A percentile compares a stretch with the other conserved stretches of the same genome.
Evolutionary conservation across 2,113 vertebrate genomes (phyloP).

Genomic region (Parus major): DNA sequence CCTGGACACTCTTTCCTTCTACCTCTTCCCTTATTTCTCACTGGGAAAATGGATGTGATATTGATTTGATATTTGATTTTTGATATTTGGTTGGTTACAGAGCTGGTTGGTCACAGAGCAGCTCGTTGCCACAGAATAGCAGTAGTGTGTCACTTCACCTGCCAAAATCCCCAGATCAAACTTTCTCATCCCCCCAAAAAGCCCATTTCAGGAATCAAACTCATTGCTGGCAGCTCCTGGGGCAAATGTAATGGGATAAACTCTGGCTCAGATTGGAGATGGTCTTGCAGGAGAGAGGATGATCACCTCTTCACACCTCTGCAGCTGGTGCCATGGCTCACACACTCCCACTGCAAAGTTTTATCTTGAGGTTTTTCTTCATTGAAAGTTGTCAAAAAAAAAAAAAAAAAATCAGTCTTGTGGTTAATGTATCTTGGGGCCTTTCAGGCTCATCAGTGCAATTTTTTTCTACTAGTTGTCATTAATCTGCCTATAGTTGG

Average conservation of each 20-base stretch:
- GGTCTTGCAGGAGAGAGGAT: neutral
- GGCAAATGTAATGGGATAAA: neutral
- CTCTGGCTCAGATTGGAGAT: neutral
- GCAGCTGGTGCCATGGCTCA: neutral
- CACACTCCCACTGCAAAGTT: rapidly evolving
- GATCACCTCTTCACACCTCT: neutral
- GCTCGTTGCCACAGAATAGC: neutral
- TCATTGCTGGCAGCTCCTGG: neutral
- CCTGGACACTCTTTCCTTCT: neutral
- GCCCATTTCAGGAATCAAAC: neutral
- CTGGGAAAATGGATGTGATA: neutral
- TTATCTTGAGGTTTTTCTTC: neutral
- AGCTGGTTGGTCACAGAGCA: neutral
- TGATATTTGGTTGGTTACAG: neutral
- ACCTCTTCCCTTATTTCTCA: neutral
- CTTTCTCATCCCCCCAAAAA: neutral
- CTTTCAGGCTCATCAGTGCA: neutral
- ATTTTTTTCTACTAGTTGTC: neutral
- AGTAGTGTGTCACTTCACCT: neutral
- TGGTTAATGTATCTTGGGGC: neutral
- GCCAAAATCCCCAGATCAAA: neutral
- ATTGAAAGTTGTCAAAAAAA: neutral
- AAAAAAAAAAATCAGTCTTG: neutral
- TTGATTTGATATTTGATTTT: too few relatives aligned
- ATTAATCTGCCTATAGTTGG: neutral